Base-by-base conservation (phyloP, 1,140 invertebrate species). In the Protaetia brevitarsis region DNA sequence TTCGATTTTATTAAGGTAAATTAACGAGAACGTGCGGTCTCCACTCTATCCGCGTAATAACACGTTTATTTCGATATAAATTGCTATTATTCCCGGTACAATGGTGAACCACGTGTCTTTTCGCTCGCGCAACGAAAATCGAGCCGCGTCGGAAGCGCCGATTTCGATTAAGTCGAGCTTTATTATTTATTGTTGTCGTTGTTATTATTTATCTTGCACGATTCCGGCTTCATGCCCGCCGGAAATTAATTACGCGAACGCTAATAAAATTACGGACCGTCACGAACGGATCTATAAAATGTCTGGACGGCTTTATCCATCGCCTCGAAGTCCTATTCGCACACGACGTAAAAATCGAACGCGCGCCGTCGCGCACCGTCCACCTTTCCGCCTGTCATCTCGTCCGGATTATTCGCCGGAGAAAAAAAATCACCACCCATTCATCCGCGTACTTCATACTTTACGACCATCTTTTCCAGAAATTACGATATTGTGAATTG, bases 401-500 rank as follows among this genome's bases (percentile, higher is more conserved):
- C 41, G 41, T 23, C 19, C 13, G 19, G 41, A 51, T 51, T 16
- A 51, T 51, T 23, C 41, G 10, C 16, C 16, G 8, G 19, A 23
- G 8, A 10, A 51, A 51, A 51, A 19, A 51, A 51, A 51, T 51
- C 8, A 23, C 41, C 41, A 19, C 16, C 41, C 41, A 51, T 51
- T 19, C 41, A 51, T 51, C 41, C 41, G 41, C 41, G 19, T 51
- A 19, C 31, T 2, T 5, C 41, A 51, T 51, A 51, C 6, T 51
- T 51, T 51, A 51, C 41, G 41, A 51, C 13, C 13, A 21, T 23
- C 41, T 66, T 51, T 62, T 57, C 19, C 26, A 23, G 41, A 69
- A 73, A 71, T 74, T 72, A 74, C 72, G 72, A 72, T 70, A 72
- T 69, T 71, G 71, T 69, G 68, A 73, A 71, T 64, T 68, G 65